phyloP scores from a whole-genome alignment of 2,888 invertebrate species.

The Spodoptera exigua region DNA sequence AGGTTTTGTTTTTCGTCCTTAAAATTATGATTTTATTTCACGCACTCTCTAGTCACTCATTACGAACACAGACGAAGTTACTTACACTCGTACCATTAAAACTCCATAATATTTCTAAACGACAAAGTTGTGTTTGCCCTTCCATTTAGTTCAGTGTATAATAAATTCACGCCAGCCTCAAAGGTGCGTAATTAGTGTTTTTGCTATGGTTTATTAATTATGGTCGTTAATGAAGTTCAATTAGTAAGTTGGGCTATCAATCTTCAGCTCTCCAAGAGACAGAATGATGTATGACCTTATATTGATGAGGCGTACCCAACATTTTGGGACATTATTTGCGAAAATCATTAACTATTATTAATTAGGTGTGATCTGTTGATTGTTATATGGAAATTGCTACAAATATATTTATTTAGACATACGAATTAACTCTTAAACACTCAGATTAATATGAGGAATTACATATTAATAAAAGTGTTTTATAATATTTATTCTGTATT shows the following conservation, averaged over 20 bases:
- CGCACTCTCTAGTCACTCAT: no score
- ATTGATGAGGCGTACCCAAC: constrained; percentile 65
- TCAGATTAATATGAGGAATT: no score
- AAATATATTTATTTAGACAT: neutral
- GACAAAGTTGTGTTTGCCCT: constrained; percentile 16
- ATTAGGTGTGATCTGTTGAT: constrained; percentile 22
- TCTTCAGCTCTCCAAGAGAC: constrained; percentile 67
- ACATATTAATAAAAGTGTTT: no score
- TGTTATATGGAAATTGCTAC: constrained; percentile 1
- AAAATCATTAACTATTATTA: constrained; percentile 57
- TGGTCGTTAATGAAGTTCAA: constrained; percentile 74
- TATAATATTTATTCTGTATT: no score
- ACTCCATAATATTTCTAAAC: constrained; percentile 5
- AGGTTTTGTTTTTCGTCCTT: no score
- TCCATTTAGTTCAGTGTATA: constrained; percentile 35
- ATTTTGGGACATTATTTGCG: constrained; percentile 65
- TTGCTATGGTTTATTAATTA: constrained; percentile 68
- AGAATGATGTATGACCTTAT: constrained; percentile 72
- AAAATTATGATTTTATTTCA: no score
- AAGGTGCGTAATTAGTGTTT: constrained; percentile 65
- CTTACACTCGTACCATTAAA: neutral
- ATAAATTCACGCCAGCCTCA: constrained; percentile 51
- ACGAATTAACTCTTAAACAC: no score
- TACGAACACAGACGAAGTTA: no score
- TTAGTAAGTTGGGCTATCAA: constrained; percentile 75